These are phyloP conservation scores for Matsumyia berberina DNA, from an alignment of 2,888 invertebrate genomes.

Conservation along the genomic window DNA sequence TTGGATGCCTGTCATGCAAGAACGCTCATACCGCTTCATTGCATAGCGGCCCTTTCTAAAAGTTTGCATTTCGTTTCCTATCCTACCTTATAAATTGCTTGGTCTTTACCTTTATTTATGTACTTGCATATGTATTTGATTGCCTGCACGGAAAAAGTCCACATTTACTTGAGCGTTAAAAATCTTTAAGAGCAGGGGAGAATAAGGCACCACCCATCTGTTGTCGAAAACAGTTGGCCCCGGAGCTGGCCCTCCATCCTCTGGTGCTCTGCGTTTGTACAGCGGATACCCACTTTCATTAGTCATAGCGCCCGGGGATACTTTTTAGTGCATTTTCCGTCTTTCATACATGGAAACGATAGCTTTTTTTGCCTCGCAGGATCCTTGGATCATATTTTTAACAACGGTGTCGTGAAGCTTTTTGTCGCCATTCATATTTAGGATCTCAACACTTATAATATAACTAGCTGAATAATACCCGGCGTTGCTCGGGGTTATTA, in stretches of 20 bases:
- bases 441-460: slow-evolving; percentile 61
- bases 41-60: neutral
- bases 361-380: too few relatives aligned
- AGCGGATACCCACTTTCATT: neutral
- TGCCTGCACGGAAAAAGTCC: slow-evolving; percentile 1
- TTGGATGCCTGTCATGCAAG: slow-evolving; percentile 2
- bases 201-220: slow-evolving; percentile 7
- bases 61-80: neutral
- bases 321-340: slow-evolving; percentile 78
- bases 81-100: neutral
- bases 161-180: slow-evolving; percentile 12
- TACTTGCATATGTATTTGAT: slow-evolving; percentile 12
- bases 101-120: neutral
- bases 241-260: neutral
- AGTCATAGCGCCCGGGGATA: neutral
- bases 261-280: neutral
- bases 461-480: too few relatives aligned
- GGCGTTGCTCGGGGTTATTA: too few relatives aligned
- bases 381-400: slow-evolving; percentile 78
- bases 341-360: slow-evolving; percentile 80
- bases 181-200: neutral
- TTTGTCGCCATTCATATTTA: slow-evolving; percentile 78
- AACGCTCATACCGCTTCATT: slow-evolving; percentile 12
- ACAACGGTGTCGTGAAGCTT: slow-evolving; percentile 78
- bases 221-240: neutral